phyloP scores from a whole-genome alignment of 37 sponge, comb jelly and placozoan genomes.

The Diacarnus erythraeanus region DNA sequence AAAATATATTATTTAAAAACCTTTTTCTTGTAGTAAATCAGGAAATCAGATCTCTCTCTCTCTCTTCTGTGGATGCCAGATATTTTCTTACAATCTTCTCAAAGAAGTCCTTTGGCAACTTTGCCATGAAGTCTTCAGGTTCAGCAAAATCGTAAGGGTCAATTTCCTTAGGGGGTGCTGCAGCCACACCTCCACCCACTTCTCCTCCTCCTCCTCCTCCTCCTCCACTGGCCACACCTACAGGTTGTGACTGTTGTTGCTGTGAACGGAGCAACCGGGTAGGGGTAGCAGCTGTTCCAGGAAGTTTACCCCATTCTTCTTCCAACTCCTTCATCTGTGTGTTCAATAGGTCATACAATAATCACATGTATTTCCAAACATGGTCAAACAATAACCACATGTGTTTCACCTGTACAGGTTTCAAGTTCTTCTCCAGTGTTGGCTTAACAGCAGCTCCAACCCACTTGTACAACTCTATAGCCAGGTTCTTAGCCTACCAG shows the following conservation, averaged over 20 bases:
- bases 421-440: conserved; percentile 52
- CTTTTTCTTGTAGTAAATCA: no score
- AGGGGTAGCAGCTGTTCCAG: conserved; percentile 56
- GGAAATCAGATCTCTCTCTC: no score
- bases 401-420: conserved; percentile 70
- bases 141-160: conserved; percentile 91
- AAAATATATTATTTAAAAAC: no score
- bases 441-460: conserved; percentile 65
- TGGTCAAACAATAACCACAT: background rate
- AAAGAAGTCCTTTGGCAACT: conserved; percentile 85
- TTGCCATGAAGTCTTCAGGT: conserved; percentile 74
- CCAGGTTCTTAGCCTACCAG: conserved; percentile 67
- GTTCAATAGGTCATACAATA: background rate
- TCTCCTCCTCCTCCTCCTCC: conserved; percentile 27
- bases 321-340: conserved; percentile 91
- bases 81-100: conserved; percentile 66
- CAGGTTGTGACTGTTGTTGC: conserved; percentile 37
- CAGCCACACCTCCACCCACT: conserved; percentile 44
- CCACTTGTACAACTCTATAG: conserved; percentile 86
- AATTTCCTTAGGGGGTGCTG: conserved; percentile 26
- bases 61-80: no score
- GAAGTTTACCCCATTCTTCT: conserved; percentile 76
- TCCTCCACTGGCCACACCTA: conserved; percentile 30
- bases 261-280: conserved; percentile 74
- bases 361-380: background rate